Evolutionary conservation across 2,113 vertebrate species (phyloP), one percentile per base, ranked within the genome.

Genomic region (Limanda limanda): DNA sequence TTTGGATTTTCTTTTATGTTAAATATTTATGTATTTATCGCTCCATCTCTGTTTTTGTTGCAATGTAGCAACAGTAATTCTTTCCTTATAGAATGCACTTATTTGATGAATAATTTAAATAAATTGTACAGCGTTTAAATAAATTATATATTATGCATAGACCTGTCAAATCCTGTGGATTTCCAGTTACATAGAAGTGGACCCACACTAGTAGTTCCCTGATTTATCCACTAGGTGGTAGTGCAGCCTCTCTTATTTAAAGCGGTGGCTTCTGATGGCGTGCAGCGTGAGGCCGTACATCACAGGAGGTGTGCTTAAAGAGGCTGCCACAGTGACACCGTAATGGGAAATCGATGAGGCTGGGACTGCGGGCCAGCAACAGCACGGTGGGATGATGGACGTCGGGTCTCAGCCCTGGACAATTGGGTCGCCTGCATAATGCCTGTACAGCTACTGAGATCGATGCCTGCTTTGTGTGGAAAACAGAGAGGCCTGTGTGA

Each of bases 341-440:
- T 94, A 94, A 94, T 92, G 88, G 90, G 87, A 93, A 93, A 94
- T 95, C 92, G 27, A 93, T 94, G 79, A 61, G 64, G 77, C 87
- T 58, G 79, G 78, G 84, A 87, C 82, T 79, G 79, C 58, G 12
- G 87, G 86, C 91, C 80, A 81, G 86, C 31, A 60, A 78, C 71
- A 78, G 72, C 55, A 68, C 13, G n/a, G 75, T 25, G 23, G 54
- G 51, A 84, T 92, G 92, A 94, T 86, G 83, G 92, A 92, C 84
- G 66, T 74, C 7, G 74, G 87, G 88, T 87, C 82, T 83, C 76
- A 47, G 80, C 56, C 79, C 68, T 48, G 80, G 82, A 89, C 91
- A 91, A 89, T 76, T 84, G 83, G 90, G 87, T 88, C 76, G 20
- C 88, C 68, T 88, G 88, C 86, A 83, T 90, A 93, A 91, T 87